Percentiles rank a stretch among this genome's conserved stretches.
These are phyloP conservation scores for Athalia cordata DNA, from an alignment of 2,888 invertebrate genomes.

Conservation along the genomic window DNA sequence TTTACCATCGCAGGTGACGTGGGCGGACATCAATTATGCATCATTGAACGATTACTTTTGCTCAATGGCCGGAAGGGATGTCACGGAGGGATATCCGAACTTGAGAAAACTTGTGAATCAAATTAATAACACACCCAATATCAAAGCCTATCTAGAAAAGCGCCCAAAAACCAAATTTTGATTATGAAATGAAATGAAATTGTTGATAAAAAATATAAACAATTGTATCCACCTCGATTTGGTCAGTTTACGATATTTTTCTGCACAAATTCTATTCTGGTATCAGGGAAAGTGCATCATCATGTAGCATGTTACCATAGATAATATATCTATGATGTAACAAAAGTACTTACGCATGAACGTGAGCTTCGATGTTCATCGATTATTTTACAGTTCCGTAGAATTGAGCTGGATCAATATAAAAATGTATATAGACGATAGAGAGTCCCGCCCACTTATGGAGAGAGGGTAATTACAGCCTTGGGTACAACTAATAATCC, in stretches of 20 bases:
- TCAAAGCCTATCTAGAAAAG: conserved; percentile 71
- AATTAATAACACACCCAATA: conserved; percentile 69
- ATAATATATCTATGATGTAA: no score
- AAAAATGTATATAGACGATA: no score
- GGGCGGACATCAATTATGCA: conserved; percentile 72
- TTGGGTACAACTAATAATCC: not conserved
- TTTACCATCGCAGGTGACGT: conserved; percentile 69
- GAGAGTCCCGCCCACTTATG: no score
- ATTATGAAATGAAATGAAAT: not conserved
- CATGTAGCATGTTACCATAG: no score
- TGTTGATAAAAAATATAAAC: no score
- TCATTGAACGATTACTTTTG: conserved; percentile 69
- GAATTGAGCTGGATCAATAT: no score
- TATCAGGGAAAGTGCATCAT: no score
- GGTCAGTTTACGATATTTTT: not conserved
- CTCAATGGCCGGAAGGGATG: conserved; percentile 57
- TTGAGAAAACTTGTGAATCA: conserved; percentile 71
- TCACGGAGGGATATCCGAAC: conserved; percentile 71
- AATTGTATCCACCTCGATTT: not conserved
- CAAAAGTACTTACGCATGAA: no score
- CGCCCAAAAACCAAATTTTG: conserved; percentile 19
- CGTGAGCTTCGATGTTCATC: no score
- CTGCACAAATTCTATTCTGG: not conserved
- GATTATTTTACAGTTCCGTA: no score
- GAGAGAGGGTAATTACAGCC: not conserved